Percentiles rank a stretch among this genome's conserved stretches.
phyloP scores from a whole-genome alignment of 2,888 invertebrate genomes.

The Cephus runcator region DNA sequence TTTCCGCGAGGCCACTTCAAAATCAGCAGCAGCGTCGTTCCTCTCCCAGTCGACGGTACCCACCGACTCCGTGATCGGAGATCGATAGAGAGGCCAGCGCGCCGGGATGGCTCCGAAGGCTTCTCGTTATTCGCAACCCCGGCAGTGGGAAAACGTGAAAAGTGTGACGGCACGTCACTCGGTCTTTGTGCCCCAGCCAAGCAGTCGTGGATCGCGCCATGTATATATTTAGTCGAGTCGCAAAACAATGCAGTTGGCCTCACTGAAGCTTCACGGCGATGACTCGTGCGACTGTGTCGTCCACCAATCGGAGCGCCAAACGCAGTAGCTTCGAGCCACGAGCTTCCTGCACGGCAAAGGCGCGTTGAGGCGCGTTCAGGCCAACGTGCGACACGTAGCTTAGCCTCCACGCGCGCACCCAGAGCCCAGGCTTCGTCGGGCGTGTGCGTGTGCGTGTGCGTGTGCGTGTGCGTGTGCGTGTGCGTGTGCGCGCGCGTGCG shows the following conservation, averaged over 20 bases:
- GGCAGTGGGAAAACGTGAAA: slow-evolving; percentile 41
- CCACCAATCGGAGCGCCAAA: too few species aligned
- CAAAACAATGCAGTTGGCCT: slow-evolving; percentile 59
- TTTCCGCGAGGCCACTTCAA: too few species aligned
- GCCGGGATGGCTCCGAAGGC: slow-evolving; percentile 9
- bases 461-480: too few species aligned
- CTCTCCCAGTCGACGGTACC: too few species aligned
- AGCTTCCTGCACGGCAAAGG: background rate
- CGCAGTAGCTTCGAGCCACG: background rate
- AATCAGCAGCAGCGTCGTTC: too few species aligned
- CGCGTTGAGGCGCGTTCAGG: too few species aligned
- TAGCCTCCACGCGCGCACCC: too few species aligned
- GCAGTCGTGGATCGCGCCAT: slow-evolving; percentile 52
- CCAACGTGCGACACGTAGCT: too few species aligned
- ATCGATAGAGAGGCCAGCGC: background rate
- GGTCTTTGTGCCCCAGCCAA: slow-evolving; percentile 47
- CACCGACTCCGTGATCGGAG: background rate
- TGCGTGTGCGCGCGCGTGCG: too few species aligned
- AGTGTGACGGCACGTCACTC: slow-evolving; percentile 52
- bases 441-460: too few species aligned
- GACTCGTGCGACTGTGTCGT: slow-evolving; percentile 16
- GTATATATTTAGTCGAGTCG: slow-evolving; percentile 58
- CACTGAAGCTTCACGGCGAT: slow-evolving; percentile 46
- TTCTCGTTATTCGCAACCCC: background rate
- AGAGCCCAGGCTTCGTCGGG: too few species aligned